Base-by-base conservation (phyloP, 2,888 invertebrate genomes). In the Ferrisia virgata region DNA sequence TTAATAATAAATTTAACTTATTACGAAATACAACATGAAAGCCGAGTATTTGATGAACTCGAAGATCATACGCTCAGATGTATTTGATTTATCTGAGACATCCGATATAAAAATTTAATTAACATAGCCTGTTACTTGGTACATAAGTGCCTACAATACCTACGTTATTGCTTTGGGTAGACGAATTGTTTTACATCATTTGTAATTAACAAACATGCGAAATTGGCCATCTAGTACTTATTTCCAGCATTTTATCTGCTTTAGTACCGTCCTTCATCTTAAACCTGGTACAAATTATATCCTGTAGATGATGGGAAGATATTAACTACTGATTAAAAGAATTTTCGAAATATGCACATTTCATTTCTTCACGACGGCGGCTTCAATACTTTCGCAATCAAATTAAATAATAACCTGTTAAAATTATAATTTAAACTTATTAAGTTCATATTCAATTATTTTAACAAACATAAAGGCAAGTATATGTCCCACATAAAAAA, bases 301-400 rank as follows among this genome's bases (percentile, higher is more conserved):
- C 72, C 72, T 76, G 72, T 36, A 36, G 72, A 76, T 76, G 72
- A 36, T 76, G 72, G 36, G 72, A 76, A 76, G 72, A 76, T 76
- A 15, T 76, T 36, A 72, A 11, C n/a, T 47, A 53, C 53, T 36
- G 36, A 76, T 76, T 8, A 36, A n/a, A 64, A 6, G 28, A 76
- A 76, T 76, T 76, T 76, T 76, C 36, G 72, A 76, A 76, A 76
- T 36, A 76, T 36, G n/a, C n/a, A n/a, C n/a, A n/a, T n/a, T n/a
- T 9, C 18, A 36, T 76, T 76, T 76, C 72, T 36, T 36, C 31
- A 76, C 18, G 1, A 6, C 22, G 18, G n/a, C 36, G 18, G n/a
- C 36, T 5, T 76, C 36, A 76, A 76, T 76, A 33, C 36, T 76
- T 76, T 76, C 36, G 72, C 36, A 76, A 76, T 76, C 72, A 36